phyloP scores from a whole-genome alignment of 1,140 invertebrate species.

The Plectrocnemia conspersa region DNA sequence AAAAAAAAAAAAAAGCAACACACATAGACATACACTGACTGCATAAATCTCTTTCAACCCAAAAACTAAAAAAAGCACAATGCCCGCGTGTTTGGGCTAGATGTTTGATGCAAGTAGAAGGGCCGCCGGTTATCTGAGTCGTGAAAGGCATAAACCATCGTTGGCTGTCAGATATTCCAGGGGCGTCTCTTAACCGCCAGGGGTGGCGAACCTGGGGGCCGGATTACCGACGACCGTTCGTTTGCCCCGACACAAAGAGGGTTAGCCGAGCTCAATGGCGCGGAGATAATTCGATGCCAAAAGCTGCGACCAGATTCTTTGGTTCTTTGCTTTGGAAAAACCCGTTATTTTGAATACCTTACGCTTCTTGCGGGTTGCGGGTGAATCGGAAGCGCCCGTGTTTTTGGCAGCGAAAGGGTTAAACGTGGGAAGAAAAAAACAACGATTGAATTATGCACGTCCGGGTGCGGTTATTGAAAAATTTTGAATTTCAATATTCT shows the following conservation, averaged over 20 bases:
- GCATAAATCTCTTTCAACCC: no score
- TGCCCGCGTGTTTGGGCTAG: constrained; percentile 5
- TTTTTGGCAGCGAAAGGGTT: no score
- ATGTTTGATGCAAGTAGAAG: background rate
- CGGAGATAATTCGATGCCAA: constrained; percentile 22
- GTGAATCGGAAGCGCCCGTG: no score
- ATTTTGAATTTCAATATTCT: no score
- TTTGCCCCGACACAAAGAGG: constrained; percentile 30
- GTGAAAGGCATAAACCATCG: constrained; percentile 28
- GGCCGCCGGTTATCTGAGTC: constrained; percentile 17
- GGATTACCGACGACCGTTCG: constrained; percentile 19
- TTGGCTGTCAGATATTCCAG: constrained; percentile 22
- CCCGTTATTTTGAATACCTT: constrained; percentile 22
- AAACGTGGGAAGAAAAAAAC: no score
- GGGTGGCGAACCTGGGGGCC: background rate
- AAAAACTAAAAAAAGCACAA: constrained; percentile 1
- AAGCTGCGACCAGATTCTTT: constrained; percentile 16
- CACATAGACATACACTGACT: no score
- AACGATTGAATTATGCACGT: no score
- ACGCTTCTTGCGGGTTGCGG: constrained; percentile 6
- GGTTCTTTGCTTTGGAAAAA: constrained; percentile 9
- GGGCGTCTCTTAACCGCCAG: background rate
- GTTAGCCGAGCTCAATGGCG: constrained; percentile 32
- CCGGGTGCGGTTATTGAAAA: no score
- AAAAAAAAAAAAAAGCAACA: no score